These are phyloP conservation scores for Brachycybe producta DNA, from an alignment of 2,888 invertebrate species.

Conservation along the genomic window DNA sequence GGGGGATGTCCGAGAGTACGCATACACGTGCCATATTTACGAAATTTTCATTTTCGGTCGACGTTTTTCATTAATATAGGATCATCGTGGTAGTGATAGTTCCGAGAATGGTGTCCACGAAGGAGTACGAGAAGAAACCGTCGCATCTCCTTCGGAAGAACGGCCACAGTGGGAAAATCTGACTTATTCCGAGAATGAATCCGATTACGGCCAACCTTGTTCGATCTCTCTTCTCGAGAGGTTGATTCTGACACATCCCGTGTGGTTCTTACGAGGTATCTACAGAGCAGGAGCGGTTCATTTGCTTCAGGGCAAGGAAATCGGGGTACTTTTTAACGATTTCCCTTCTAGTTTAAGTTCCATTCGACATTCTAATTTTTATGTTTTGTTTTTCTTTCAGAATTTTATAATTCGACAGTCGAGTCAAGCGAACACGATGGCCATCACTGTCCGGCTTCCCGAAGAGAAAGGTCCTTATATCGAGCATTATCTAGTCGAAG, in stretches of 20 bases:
- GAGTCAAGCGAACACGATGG: constrained; percentile 87
- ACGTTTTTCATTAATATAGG: too few relatives aligned
- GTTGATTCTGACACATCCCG: constrained; percentile 77
- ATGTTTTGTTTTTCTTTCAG: constrained; percentile 38
- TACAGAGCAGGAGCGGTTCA: constrained; percentile 88
- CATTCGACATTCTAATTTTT: too few relatives aligned
- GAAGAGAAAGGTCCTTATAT: constrained; percentile 78
- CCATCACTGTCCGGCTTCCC: constrained; percentile 79
- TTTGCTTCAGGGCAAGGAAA: constrained; percentile 80
- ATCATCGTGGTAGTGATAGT: neutral
- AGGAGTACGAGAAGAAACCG: neutral
- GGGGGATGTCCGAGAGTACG: too few relatives aligned
- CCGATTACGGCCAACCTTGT: constrained; percentile 37
- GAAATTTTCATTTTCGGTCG: too few relatives aligned
- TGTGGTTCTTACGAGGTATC: constrained; percentile 90
- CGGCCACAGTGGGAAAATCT: constrained; percentile 35
- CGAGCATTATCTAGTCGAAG: constrained; percentile 91
- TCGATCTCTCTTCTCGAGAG: constrained; percentile 75
- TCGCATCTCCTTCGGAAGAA: constrained; percentile 19
- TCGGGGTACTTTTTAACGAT: constrained; percentile 60
- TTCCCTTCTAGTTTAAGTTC: too few relatives aligned
- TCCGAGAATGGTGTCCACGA: constrained; percentile 5
- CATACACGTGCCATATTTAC: too few relatives aligned
- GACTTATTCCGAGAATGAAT: constrained; percentile 23
- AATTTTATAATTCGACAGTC: constrained; percentile 91